Conservation (phyloP, 2,113 vertebrate species). For the Conger conger region DNA sequence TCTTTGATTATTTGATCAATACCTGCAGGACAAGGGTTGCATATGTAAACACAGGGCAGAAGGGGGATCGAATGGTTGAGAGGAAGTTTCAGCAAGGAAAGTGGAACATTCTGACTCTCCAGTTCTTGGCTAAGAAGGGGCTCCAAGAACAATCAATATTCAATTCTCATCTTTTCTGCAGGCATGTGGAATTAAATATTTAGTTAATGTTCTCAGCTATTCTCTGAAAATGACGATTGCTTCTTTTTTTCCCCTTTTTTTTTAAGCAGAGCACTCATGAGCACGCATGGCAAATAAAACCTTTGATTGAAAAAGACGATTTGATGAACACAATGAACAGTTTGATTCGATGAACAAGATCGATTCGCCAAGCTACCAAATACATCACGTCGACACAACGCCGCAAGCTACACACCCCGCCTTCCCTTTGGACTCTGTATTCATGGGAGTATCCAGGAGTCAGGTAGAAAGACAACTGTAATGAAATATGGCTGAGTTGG, state of each 20-base stretch:
- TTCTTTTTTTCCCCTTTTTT: not conserved
- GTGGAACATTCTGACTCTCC: not conserved
- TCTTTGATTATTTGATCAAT: conserved; percentile 41
- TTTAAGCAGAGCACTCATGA: not conserved
- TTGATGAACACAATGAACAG: too few relatives aligned
- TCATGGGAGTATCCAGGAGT: not conserved
- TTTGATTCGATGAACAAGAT: too few relatives aligned
- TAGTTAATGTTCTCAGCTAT: not conserved
- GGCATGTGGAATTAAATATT: conserved; percentile 2
- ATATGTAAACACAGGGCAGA: conserved; percentile 12
- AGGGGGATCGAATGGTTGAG: not conserved
- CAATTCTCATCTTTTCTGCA: conserved; percentile 10
- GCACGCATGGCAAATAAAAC: too few relatives aligned
- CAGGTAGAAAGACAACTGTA: not conserved
- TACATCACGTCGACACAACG: not conserved
- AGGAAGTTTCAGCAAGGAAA: not conserved
- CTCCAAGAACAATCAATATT: conserved; percentile 11
- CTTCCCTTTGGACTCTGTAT: too few relatives aligned
- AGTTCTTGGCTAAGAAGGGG: conserved; percentile 11
- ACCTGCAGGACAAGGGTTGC: conserved; percentile 19
- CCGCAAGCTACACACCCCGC: too few relatives aligned
- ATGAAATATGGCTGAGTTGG: not conserved
- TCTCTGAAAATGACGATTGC: not conserved
- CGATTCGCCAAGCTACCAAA: too few relatives aligned
- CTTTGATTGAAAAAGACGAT: too few relatives aligned